These are phyloP conservation scores for Hartigia nigra DNA, from an alignment of 2,888 invertebrate species.

Conservation along the genomic window DNA sequence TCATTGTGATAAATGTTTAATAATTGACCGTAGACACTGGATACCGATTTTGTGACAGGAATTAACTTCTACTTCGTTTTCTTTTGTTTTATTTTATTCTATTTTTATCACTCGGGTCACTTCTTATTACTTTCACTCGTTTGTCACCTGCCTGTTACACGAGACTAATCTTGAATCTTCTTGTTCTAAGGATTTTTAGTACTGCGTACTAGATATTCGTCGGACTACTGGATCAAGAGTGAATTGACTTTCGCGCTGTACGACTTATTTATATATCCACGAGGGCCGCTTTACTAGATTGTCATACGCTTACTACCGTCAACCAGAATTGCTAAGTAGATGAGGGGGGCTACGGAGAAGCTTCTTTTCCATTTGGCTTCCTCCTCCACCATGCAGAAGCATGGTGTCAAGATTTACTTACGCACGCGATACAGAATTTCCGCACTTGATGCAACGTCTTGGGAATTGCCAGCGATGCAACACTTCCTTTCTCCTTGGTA, in stretches of 20 bases:
- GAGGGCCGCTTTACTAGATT: neutral
- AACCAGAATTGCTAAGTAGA: neutral
- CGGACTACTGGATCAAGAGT: neutral
- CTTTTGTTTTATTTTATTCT: neutral
- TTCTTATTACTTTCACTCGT: neutral
- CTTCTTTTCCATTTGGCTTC: too few species aligned
- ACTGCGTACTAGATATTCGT: neutral
- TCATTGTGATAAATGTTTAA: neutral
- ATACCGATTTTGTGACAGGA: neutral
- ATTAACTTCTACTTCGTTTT: neutral
- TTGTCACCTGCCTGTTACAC: neutral
- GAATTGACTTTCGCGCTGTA: neutral
- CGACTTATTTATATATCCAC: neutral
- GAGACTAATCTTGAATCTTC: neutral
- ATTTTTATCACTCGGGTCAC: neutral
- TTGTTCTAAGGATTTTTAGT: neutral
- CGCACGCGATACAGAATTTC: neutral
- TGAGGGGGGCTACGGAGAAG: too few species aligned
- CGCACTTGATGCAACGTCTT: neutral
- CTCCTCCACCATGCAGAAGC: neutral
- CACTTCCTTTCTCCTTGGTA: neutral
- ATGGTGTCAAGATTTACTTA: neutral
- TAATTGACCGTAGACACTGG: too few species aligned
- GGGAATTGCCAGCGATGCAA: neutral
- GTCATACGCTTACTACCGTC: neutral